A percentile compares a stretch with the other conserved stretches of the same genome.
Conservation (phyloP, 1,140 invertebrate genomes). For the Drosophila baimaii region DNA sequence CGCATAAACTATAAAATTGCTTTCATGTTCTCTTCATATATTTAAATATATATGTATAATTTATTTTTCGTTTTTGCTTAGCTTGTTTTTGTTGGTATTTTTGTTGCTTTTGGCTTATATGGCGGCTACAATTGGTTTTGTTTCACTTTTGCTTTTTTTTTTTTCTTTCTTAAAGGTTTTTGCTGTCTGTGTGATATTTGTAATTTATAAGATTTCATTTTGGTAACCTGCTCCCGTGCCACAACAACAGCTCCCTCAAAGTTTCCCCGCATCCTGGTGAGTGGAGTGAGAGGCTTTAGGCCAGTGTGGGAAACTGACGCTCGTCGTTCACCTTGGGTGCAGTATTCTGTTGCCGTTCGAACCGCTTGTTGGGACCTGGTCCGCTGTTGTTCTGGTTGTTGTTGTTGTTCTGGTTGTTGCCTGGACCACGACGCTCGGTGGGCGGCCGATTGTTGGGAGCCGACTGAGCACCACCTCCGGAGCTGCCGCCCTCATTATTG, state of each 20-base stretch:
- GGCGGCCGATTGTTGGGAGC: constrained; percentile 63
- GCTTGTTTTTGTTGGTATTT: constrained; percentile 48
- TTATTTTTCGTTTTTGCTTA: constrained; percentile 48
- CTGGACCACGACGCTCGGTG: constrained; percentile 70
- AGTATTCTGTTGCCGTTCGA: constrained; percentile 81
- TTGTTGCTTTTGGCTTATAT: constrained; percentile 78
- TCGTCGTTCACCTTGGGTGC: constrained; percentile 98
- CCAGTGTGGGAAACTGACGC: constrained; percentile 96
- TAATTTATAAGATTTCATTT: constrained; percentile 57
- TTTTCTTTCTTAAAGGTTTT: constrained; percentile 23
- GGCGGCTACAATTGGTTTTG: constrained; percentile 45
- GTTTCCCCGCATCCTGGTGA: background rate
- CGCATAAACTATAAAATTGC: constrained; percentile 60
- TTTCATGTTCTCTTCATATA: constrained; percentile 53
- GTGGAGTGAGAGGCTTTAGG: constrained; percentile 68
- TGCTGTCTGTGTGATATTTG: constrained; percentile 52
- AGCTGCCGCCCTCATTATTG: constrained; percentile 47
- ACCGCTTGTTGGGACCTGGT: constrained; percentile 62
- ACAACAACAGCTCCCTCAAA: background rate
- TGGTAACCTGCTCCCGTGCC: constrained; percentile 45
- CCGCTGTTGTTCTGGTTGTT: constrained; percentile 42
- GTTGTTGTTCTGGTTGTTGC: constrained; percentile 64
- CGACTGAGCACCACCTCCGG: constrained; percentile 77
- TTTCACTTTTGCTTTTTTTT: constrained; percentile 12
- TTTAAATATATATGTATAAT: constrained; percentile 49